Evolutionary conservation across 1,140 invertebrate genomes (phyloP), one percentile per base, ranked within the genome.

Genomic region (Ceratitis capitata): DNA sequence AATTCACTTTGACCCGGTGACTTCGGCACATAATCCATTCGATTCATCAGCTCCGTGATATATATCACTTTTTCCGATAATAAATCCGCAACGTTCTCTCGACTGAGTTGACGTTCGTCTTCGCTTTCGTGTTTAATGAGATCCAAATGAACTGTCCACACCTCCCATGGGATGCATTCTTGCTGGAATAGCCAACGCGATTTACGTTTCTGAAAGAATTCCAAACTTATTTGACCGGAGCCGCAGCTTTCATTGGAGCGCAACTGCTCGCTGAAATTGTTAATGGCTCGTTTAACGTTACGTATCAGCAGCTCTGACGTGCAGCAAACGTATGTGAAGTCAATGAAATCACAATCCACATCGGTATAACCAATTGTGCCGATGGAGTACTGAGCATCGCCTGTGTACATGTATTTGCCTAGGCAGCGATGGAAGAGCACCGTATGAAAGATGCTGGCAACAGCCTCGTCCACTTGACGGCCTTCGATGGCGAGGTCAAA

Each of bases 311-410:
- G 94, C 3, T 95, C 93, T 2, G 97, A 98, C 82, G 97, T 95
- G 92, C 97, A 98, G 92, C 97, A 97, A 1, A 98, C 98, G 92
- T 99, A 99, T 42, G 98, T 99, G 88, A 99, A 97, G 92, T 99
- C 98, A 87, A 99, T 97, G 91, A 98, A 99, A 93, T 99, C 97
- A 93, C 98, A 99, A 90, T 98, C 97, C 12, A 99, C 97, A 93
- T 99, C 98, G 87, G 97, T 96, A 89, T 98, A 98, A 74, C 98
- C 98, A 35, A 99, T 95, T 2, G 97, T 98, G 42, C 98, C 98
- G 84, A 99, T 97, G 12, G 97, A 97, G 92, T 99, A 99, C 92
- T 96, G 97, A 87, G 96, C 96, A 92, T 99, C 98, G 90, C 96
- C 95, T 92, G 97, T 97, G 92, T 98, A 99, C 82, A 96, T 95